Percentiles rank a stretch among this genome's conserved stretches.
These are phyloP conservation scores for Noctua pronuba DNA, from an alignment of 2,888 invertebrate species.

Conservation along the genomic window DNA sequence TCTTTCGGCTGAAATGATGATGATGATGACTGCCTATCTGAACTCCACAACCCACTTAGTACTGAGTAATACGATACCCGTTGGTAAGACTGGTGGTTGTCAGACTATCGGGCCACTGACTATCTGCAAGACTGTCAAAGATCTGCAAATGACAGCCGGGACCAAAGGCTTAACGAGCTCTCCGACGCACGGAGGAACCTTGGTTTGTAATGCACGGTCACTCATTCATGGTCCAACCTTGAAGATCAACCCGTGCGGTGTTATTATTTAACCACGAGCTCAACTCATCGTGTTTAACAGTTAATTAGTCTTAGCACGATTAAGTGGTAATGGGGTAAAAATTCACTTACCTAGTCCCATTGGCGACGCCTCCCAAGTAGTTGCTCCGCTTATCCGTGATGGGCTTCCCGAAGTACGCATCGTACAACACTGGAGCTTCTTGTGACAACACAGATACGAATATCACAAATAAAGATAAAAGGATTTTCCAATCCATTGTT, in stretches of 20 bases:
- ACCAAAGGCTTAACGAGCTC: not conserved
- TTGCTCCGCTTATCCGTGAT: constrained; percentile 58
- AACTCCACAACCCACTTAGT: not conserved
- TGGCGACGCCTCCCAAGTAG: constrained; percentile 54
- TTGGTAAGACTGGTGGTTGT: not conserved
- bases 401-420: constrained; percentile 71
- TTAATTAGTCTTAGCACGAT: not conserved
- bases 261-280: not conserved
- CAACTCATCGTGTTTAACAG: not conserved
- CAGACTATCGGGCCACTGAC: not conserved
- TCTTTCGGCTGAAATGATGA: too few relatives aligned
- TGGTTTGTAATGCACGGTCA: not conserved
- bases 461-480: constrained; percentile 1
- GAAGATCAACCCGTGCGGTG: not conserved
- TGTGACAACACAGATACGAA: constrained; percentile 28
- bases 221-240: not conserved
- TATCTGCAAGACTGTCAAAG: not conserved
- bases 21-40: not conserved
- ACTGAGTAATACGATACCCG: not conserved
- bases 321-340: not conserved
- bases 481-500: constrained; percentile 27
- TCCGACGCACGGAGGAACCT: not conserved
- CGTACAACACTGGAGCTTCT: constrained; percentile 62
- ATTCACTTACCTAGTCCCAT: constrained; percentile 62
- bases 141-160: not conserved